These are phyloP conservation scores for Megaceryle alcyon DNA, from an alignment of 2,797 vertebrate genomes.

Conservation along the genomic window DNA sequence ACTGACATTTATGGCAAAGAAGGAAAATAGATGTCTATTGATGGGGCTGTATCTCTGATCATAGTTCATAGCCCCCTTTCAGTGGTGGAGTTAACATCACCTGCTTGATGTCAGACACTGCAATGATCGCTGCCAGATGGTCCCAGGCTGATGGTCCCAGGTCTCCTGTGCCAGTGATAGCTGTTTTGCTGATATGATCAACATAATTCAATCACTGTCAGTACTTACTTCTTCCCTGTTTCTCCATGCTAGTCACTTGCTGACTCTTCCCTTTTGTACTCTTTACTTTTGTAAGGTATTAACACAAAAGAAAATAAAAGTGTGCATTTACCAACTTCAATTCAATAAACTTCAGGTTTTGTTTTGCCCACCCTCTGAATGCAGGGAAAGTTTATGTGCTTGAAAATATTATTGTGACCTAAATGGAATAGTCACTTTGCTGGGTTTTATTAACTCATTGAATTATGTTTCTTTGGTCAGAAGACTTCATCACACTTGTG, in stretches of 20 bases:
- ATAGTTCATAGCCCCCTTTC: conserved; percentile 84
- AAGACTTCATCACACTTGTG: background rate
- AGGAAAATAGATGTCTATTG: conserved; percentile 88
- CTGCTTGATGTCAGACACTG: conserved; percentile 81
- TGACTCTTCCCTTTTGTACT: background rate
- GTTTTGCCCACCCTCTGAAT: background rate
- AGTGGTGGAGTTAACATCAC: conserved; percentile 83
- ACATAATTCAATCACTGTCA: conserved; percentile 86
- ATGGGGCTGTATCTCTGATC: conserved; percentile 85
- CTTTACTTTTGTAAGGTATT: background rate
- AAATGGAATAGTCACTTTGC: background rate
- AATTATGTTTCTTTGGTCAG: background rate
- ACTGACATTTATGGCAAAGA: conserved; percentile 78
- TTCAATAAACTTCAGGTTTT: background rate
- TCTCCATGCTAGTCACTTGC: conserved; percentile 35
- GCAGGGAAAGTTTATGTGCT: background rate
- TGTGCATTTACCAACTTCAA: background rate
- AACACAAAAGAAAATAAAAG: background rate
- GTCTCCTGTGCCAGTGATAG: conserved; percentile 81
- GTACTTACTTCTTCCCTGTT: conserved; percentile 75
- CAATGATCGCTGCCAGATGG: conserved; percentile 81
- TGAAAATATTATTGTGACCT: background rate
- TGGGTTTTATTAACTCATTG: background rate
- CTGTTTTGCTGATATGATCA: conserved; percentile 84
- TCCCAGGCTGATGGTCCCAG: conserved; percentile 82